Evolutionary conservation across 2,113 vertebrate species (phyloP).

Genomic region (Empidonax alnorum): DNA sequence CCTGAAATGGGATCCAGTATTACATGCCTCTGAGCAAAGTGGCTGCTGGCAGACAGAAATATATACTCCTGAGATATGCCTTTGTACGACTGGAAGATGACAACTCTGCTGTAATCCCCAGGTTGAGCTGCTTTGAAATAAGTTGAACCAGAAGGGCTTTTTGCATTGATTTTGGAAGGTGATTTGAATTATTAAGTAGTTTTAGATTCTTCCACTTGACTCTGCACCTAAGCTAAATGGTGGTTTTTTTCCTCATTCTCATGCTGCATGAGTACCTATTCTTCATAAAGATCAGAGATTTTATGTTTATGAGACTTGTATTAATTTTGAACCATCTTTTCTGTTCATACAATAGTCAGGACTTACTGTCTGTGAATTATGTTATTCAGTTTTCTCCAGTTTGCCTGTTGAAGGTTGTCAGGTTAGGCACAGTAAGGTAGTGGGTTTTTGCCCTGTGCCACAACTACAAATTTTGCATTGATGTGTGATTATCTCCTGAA

Average conservation of each 20-base stretch:
- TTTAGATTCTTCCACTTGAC: not conserved
- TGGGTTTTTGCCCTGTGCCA: not conserved
- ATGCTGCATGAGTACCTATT: not conserved
- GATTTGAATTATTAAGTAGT: not conserved
- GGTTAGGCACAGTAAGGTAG: not conserved
- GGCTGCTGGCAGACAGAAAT: not conserved
- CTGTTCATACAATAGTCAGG: not conserved
- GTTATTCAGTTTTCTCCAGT: not conserved
- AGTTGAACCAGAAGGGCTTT: not conserved
- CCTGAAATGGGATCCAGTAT: not conserved
- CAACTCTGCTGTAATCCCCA: not conserved
- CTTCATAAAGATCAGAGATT: conserved; percentile 1
- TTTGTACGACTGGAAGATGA: not conserved
- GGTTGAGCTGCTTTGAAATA: not conserved
- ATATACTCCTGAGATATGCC: not conserved
- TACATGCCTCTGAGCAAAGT: not conserved
- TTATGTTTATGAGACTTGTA: conserved; percentile 21
- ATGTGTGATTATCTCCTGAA: not conserved
- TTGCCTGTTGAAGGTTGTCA: not conserved
- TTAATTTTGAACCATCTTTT: conserved; percentile 7
- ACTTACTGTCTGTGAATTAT: not conserved
- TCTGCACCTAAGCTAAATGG: not conserved
- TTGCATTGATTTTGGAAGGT: conserved; percentile 14
- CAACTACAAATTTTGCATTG: not conserved
- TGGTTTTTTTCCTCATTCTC: not conserved